Evolutionary conservation across 2,888 invertebrate species (phyloP), one percentile per base, ranked within the genome.

Genomic region (Folsomia manolachei): DNA sequence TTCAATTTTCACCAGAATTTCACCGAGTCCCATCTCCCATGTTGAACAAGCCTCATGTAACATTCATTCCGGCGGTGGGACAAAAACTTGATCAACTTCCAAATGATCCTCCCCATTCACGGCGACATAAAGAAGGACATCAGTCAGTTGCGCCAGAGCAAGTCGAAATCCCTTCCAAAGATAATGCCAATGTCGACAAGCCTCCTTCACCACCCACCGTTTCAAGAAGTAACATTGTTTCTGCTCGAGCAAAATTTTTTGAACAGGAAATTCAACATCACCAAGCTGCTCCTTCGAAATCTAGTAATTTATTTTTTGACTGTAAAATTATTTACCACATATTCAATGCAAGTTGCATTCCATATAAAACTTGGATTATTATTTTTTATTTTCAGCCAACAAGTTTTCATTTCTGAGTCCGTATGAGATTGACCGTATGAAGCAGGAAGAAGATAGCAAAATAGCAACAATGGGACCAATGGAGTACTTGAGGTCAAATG

Each of bases 241-340:
- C 83, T 94, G 93, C 84, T 93, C 95, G 86, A 93, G 94, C 94
- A 85, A 92, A 91, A 83, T 94, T 95, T 86, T 97, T 97, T 85
- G 97, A 97, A 86, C 91, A 92, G 83, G 96, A 96, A 76, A 95
- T 97, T 90, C 93, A 95, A 86, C 93, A 94, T 84, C 92, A 92
- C 84, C 90, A 92, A 81, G 92, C 93, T 85, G 91, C 93, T 77
- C 70, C 91, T 81, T 90, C 91, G 67, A 94, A 93, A 86, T 89
- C 92, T 87, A 93, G 93, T 93, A 84, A 84, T 81, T 81, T 26
- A 9, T 11, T 60, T 7, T 39, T 39, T 39, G 7, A 4, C 39
- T 39, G 4, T 14, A 39, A 14, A 19, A 23, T 51, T 51, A 24
- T 61, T 60, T 52, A 66, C 23, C 26, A 51, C 19, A n/a, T n/a